phyloP scores from a whole-genome alignment of 2,797 vertebrate genomes.

The Lates japonicus region DNA sequence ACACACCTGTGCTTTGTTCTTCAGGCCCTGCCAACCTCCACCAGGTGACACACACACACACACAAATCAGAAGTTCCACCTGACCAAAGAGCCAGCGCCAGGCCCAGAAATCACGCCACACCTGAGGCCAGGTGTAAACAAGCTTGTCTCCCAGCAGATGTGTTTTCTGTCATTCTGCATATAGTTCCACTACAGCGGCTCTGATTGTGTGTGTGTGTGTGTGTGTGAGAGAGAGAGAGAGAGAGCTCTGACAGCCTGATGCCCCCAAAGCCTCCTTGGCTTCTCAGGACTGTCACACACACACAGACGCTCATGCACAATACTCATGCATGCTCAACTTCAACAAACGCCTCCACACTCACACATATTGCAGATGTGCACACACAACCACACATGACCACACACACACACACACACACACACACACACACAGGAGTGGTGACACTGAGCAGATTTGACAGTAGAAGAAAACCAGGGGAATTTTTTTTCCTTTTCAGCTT shows the following conservation, averaged over 20 bases:
- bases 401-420: constrained; percentile 4
- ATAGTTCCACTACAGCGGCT: constrained; percentile 50
- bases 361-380: background rate
- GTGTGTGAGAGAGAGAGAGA: too few relatives aligned
- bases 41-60: constrained; percentile 22
- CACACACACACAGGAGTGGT: constrained; percentile 19
- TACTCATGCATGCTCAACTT: background rate
- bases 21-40: constrained; percentile 15
- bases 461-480: constrained; percentile 21
- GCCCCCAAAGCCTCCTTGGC: constrained; percentile 24
- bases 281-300: constrained; percentile 27
- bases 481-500: constrained; percentile 1
- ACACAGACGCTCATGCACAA: background rate
- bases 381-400: constrained; percentile 16
- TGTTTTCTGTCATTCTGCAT: constrained; percentile 72
- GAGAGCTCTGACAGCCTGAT: constrained; percentile 38
- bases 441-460: constrained; percentile 36
- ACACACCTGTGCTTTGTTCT: constrained; percentile 13
- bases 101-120: too few relatives aligned
- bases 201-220: constrained; percentile 18
- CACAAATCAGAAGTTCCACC: too few relatives aligned
- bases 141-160: constrained; percentile 67
- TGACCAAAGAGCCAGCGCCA: too few relatives aligned
- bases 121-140: constrained; percentile 71
- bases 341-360: background rate